Conservation (phyloP, 1,140 invertebrate genomes). For the Panagrolaimus sp. region DNA sequence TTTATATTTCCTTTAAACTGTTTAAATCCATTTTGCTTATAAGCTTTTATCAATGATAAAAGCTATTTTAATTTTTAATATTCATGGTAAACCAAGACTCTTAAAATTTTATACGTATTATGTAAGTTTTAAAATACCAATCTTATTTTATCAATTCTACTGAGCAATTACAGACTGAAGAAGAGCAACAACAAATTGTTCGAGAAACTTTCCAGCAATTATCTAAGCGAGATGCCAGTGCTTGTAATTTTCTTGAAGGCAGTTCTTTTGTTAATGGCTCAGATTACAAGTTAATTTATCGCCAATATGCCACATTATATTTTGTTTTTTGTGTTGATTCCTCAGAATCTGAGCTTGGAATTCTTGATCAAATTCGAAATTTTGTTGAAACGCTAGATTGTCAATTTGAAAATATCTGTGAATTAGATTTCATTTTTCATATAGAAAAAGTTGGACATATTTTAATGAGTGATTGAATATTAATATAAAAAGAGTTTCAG, state of each 20-base stretch:
- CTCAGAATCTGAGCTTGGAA: constrained; percentile 95
- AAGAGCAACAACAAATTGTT: constrained; percentile 98
- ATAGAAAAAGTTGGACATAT: constrained; percentile 74
- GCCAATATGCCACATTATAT: constrained; percentile 97
- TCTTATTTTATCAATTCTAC: background rate
- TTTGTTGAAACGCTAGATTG: constrained; percentile 97
- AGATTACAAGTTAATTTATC: constrained; percentile 95
- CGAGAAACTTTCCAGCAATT: constrained; percentile 98
- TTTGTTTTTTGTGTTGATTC: constrained; percentile 99
- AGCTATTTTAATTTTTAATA: constrained; percentile 98
- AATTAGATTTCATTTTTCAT: constrained; percentile 97
- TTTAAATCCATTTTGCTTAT: no score
- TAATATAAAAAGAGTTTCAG: constrained; percentile 57
- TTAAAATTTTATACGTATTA: constrained; percentile 98
- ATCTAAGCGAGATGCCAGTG: constrained; percentile 96
- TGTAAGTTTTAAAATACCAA: constrained; percentile 69
- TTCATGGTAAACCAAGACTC: constrained; percentile 94
- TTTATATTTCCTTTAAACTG: no score
- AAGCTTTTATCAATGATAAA: no score
- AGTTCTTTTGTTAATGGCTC: constrained; percentile 94
- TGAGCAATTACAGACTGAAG: constrained; percentile 75
- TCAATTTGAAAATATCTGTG: constrained; percentile 99
- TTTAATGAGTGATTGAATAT: background rate
- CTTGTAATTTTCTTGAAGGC: constrained; percentile 98
- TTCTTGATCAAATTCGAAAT: constrained; percentile 96